Conservation (phyloP, 2,888 invertebrate genomes). For the Alcis repandata region DNA sequence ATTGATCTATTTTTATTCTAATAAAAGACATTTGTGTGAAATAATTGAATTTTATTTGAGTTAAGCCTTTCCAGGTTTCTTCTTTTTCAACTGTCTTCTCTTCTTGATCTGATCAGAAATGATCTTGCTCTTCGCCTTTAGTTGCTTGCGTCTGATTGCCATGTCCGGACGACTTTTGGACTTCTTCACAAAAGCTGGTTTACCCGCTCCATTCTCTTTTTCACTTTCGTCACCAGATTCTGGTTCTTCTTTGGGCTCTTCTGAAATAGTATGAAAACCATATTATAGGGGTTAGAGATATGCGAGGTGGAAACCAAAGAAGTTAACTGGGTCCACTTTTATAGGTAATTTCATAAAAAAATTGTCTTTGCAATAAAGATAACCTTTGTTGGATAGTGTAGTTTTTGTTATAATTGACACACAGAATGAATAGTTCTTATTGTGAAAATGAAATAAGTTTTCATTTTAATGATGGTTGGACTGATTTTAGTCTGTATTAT, state of each 20-base stretch:
- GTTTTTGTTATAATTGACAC: too few species aligned
- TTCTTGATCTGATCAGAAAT: constrained; percentile 82
- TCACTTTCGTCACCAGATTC: constrained; percentile 52
- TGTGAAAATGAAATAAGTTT: too few species aligned
- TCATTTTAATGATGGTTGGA: too few species aligned
- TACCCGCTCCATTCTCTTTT: constrained; percentile 50
- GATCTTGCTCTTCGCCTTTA: constrained; percentile 79
- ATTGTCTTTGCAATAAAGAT: too few species aligned
- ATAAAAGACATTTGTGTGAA: constrained; percentile 54
- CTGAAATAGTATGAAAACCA: constrained; percentile 55
- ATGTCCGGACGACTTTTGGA: constrained; percentile 74
- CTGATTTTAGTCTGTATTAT: not conserved
- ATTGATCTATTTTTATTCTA: constrained; percentile 35
- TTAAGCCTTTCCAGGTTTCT: constrained; percentile 55
- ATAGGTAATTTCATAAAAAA: too few species aligned
- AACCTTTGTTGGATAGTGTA: too few species aligned
- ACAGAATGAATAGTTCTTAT: too few species aligned
- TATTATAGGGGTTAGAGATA: not conserved
- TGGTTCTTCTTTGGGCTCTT: constrained; percentile 67
- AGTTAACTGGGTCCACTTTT: too few species aligned
- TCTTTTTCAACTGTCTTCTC: constrained; percentile 76
- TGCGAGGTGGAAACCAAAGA: too few species aligned
- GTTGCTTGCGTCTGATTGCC: constrained; percentile 80
- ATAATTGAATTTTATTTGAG: constrained; percentile 52
- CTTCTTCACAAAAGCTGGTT: constrained; percentile 62